A percentile compares a stretch with the other conserved stretches of the same genome.
phyloP scores from a whole-genome alignment of 2,113 vertebrate species.

The Mormoops blainvillei region DNA sequence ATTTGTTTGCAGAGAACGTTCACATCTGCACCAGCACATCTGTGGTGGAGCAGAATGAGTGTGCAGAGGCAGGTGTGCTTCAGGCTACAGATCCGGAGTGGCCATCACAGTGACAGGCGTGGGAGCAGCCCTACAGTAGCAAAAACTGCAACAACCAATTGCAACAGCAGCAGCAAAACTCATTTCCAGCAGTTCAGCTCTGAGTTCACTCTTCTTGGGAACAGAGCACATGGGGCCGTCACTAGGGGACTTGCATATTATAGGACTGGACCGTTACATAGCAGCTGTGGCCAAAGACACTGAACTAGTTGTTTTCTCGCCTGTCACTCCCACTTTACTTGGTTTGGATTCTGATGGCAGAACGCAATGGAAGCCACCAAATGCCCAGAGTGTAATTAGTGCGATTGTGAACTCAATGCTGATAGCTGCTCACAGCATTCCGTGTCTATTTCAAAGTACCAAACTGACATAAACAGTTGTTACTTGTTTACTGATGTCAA shows the following conservation, averaged over 20 bases:
- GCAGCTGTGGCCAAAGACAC: not conserved
- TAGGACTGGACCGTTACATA: not conserved
- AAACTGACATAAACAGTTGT: not conserved
- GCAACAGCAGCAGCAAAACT: not conserved
- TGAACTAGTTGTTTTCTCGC: not conserved
- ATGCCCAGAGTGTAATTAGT: not conserved
- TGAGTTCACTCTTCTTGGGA: not conserved
- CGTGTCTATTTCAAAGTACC: not conserved
- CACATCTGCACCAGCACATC: slow-evolving; percentile 40
- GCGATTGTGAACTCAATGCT: not conserved
- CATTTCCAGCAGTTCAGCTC: not conserved
- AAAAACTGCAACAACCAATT: not conserved
- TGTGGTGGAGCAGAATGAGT: not conserved
- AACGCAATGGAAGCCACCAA: not conserved
- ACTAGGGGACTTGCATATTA: accelerated
- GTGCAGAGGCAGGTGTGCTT: not conserved
- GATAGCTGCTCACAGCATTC: not conserved
- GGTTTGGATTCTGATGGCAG: not conserved
- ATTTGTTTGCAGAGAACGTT: slow-evolving; percentile 7
- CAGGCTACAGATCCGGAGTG: not conserved
- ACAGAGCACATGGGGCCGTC: accelerated
- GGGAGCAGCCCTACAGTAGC: not conserved
- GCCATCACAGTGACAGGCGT: not conserved
- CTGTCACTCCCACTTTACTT: not conserved
- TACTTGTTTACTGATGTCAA: not conserved